phyloP scores from a whole-genome alignment of 1,140 invertebrate genomes.

The Polyergus mexicanus region DNA sequence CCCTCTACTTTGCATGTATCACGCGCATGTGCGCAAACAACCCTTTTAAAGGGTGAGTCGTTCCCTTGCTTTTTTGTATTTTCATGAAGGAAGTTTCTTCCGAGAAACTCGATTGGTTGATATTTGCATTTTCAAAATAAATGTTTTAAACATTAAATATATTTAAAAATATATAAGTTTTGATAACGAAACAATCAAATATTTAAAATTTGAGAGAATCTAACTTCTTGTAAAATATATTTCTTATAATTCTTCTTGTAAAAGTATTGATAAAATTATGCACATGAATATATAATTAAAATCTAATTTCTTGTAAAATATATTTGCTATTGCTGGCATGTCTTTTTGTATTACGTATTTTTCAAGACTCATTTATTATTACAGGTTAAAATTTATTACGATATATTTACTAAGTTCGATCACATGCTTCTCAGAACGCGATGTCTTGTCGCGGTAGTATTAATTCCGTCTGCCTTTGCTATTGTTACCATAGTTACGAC shows the following conservation, averaged over 20 bases:
- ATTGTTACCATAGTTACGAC: slow-evolving; percentile 84
- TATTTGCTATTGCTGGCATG: not conserved
- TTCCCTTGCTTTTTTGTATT: slow-evolving; percentile 48
- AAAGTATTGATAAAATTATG: slow-evolving; percentile 1
- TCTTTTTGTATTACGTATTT: not conserved
- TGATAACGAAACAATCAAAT: not conserved
- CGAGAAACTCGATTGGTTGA: slow-evolving; percentile 27
- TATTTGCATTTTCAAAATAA: not conserved
- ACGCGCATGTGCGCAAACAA: slow-evolving; percentile 52
- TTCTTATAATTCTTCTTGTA: too few species aligned
- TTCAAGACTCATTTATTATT: not conserved
- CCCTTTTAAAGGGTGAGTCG: slow-evolving; percentile 48
- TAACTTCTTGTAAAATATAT: not conserved
- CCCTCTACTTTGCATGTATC: slow-evolving; percentile 58
- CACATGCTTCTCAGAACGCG: not conserved
- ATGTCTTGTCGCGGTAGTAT: slow-evolving; percentile 57
- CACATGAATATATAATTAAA: not conserved
- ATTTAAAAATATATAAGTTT: not conserved
- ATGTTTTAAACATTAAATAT: not conserved
- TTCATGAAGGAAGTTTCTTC: slow-evolving; percentile 19
- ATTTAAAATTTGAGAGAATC: not conserved
- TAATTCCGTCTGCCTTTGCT: slow-evolving; percentile 83
- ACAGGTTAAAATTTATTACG: slow-evolving; percentile 1
- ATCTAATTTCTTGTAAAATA: not conserved
- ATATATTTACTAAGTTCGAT: slow-evolving; percentile 13